Conservation (phyloP, 2,797 vertebrate species). For the Urocyon cinereoargenteus region DNA sequence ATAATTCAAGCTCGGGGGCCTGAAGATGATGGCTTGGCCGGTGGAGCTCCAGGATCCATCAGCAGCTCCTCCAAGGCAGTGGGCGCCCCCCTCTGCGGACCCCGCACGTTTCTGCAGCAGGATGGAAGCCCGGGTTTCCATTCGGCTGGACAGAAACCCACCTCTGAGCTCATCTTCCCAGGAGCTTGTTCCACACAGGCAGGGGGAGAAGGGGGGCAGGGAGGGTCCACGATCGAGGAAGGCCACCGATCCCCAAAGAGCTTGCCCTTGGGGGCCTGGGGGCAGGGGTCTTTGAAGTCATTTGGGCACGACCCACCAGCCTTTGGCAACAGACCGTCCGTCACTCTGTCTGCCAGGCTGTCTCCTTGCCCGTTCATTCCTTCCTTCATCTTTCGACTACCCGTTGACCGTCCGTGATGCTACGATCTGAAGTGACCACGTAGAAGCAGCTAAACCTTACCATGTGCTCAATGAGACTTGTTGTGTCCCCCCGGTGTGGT, state of each 20-base stretch:
- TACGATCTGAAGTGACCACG: background rate
- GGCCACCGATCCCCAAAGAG: background rate
- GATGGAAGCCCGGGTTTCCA: constrained; percentile 7
- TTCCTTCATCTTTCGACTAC: background rate
- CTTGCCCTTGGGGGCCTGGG: too few species aligned
- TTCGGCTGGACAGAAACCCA: background rate
- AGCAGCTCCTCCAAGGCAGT: constrained; percentile 25
- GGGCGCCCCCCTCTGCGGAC: background rate
- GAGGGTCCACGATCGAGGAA: background rate
- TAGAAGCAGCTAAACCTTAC: background rate
- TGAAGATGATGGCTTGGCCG: background rate
- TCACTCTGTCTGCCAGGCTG: background rate
- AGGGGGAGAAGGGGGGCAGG: background rate
- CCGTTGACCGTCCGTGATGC: background rate
- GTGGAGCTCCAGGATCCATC: constrained; percentile 7
- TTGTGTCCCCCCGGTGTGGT: background rate
- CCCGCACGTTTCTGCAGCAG: constrained; percentile 18
- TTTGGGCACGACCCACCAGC: background rate
- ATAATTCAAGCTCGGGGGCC: constrained; percentile 60
- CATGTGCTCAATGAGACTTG: background rate
- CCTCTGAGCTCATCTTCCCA: constrained; percentile 60
- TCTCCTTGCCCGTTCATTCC: background rate
- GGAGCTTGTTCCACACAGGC: background rate
- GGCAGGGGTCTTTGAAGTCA: background rate
- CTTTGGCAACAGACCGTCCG: background rate